Percentiles rank a stretch among this genome's conserved stretches.
Evolutionary conservation across 2,888 invertebrate species (phyloP).

Genomic region (Callinectes sapidus): DNA sequence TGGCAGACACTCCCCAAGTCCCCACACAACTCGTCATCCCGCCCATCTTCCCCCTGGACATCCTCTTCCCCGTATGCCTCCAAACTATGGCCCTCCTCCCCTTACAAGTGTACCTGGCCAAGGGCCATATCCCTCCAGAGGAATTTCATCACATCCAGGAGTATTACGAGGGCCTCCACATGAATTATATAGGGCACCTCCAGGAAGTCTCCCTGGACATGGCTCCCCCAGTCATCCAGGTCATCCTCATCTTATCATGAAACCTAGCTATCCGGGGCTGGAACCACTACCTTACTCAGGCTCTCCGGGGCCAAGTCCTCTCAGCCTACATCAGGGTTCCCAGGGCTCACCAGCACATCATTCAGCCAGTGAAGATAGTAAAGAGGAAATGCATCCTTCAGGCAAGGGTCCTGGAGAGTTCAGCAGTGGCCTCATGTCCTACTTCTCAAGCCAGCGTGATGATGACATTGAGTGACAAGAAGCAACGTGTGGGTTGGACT

Average conservation of each 20-base stretch:
- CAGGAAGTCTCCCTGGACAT: slow-evolving; percentile 57
- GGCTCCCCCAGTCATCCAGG: slow-evolving; percentile 71
- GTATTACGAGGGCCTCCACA: slow-evolving; percentile 71
- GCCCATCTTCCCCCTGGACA: slow-evolving; percentile 68
- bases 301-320: slow-evolving; percentile 63
- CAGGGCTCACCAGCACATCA: slow-evolving; percentile 66
- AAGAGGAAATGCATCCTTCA: slow-evolving; percentile 54
- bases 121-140: slow-evolving; percentile 60
- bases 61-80: slow-evolving; percentile 57
- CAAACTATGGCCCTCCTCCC: slow-evolving; percentile 58
- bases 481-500: slow-evolving; percentile 45
- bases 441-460: slow-evolving; percentile 92
- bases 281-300: slow-evolving; percentile 70
- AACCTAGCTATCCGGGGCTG: slow-evolving; percentile 67
- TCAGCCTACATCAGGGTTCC: slow-evolving; percentile 61
- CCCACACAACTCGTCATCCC: slow-evolving; percentile 61
- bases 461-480: slow-evolving; percentile 84
- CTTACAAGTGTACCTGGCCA: slow-evolving; percentile 55
- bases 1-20: slow-evolving; percentile 68
- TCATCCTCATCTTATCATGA: slow-evolving; percentile 71
- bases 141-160: slow-evolving; percentile 68
- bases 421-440: slow-evolving; percentile 87
- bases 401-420: slow-evolving; percentile 71
- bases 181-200: slow-evolving; percentile 68
- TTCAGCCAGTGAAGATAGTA: slow-evolving; percentile 62